phyloP scores from a whole-genome alignment of 2,113 vertebrate genomes.

The Puffinus mauretanicus region DNA sequence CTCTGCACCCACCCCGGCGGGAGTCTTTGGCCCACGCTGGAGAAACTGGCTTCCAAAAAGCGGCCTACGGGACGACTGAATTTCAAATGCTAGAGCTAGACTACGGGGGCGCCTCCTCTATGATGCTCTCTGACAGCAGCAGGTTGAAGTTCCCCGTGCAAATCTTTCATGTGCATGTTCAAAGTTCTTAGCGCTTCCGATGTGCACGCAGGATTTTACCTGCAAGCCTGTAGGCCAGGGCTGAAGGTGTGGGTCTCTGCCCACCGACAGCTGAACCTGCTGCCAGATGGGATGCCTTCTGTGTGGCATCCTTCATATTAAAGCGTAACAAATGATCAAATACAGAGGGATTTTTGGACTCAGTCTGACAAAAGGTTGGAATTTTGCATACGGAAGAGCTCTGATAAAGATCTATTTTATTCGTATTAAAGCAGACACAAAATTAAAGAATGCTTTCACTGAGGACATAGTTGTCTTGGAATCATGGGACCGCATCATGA shows the following conservation, averaged over 20 bases:
- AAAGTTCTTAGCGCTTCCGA: rapidly evolving
- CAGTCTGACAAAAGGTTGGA: neutral
- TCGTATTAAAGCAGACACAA: neutral
- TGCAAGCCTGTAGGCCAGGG: neutral
- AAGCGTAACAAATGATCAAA: neutral
- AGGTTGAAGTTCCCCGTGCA: neutral
- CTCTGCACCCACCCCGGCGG: neutral
- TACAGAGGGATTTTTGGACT: neutral
- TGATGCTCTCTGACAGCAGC: neutral
- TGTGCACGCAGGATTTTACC: rapidly evolving
- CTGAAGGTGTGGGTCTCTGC: neutral
- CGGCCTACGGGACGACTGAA: neutral
- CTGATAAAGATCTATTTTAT: neutral
- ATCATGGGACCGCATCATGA: rapidly evolving
- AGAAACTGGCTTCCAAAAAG: no score
- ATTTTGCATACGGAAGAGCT: rapidly evolving
- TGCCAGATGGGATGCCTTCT: neutral
- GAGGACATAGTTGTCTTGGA: neutral
- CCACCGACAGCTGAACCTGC: neutral
- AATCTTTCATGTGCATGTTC: rapidly evolving
- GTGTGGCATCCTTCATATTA: neutral
- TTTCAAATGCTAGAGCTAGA: no score
- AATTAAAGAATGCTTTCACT: neutral
- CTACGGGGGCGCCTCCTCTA: neutral
- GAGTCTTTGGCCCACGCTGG: neutral